Evolutionary conservation across 2,888 invertebrate species (phyloP).

Genomic region (Nomada goodeniana): DNA sequence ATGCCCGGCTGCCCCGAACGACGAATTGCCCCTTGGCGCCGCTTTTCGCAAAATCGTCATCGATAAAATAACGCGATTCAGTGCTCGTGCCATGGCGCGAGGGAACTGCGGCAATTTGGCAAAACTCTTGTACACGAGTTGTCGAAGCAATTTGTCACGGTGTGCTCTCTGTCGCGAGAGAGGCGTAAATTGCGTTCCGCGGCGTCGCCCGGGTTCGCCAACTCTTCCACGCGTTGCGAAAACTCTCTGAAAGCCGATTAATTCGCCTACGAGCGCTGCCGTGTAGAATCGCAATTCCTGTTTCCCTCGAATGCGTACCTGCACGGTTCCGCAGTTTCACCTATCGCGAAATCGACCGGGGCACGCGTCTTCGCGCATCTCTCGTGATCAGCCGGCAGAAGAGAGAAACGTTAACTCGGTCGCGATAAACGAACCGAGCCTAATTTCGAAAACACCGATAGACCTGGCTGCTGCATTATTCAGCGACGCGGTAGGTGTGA

Average conservation of each 20-base stretch:
- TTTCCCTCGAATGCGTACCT: neutral
- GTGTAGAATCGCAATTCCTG: slow-evolving; percentile 12
- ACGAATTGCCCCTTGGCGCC: too few species aligned
- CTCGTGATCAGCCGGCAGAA: neutral
- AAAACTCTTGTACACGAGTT: neutral
- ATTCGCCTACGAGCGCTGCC: neutral
- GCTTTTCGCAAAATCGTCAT: neutral
- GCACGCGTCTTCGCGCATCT: too few species aligned
- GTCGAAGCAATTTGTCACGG: slow-evolving; percentile 22
- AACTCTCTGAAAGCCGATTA: slow-evolving; percentile 34
- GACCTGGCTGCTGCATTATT: slow-evolving; percentile 3
- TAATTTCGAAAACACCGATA: neutral
- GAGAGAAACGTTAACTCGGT: neutral
- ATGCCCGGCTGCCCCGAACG: too few species aligned
- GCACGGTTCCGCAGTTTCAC: slow-evolving; percentile 27
- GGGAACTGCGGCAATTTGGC: neutral
- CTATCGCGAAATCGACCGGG: neutral
- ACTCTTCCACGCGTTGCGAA: neutral
- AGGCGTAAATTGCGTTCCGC: slow-evolving; percentile 22
- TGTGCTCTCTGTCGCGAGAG: neutral
- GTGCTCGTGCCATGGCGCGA: neutral
- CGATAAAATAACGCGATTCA: neutral
- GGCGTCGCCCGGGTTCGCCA: neutral
- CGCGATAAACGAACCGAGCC: slow-evolving; percentile 1
- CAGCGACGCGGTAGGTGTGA: slow-evolving; percentile 11